Percentiles rank a stretch among this genome's conserved stretches.
phyloP scores from a whole-genome alignment of 2,113 vertebrate genomes.

The Clarias macrocephalus region DNA sequence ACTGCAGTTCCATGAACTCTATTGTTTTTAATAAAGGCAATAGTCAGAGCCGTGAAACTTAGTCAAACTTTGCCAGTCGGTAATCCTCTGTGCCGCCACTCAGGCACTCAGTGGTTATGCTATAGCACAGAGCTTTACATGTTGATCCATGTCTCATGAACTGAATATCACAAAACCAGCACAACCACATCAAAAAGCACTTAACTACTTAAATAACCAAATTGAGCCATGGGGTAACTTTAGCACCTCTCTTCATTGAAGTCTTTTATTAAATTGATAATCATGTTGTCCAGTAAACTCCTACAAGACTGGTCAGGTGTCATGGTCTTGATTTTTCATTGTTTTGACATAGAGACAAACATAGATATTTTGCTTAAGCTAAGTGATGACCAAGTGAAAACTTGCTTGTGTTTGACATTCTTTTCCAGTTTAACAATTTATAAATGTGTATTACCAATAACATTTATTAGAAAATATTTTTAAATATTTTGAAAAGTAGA shows the following conservation, averaged over 20 bases:
- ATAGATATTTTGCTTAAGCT: background rate
- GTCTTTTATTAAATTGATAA: background rate
- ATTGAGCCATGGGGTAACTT: background rate
- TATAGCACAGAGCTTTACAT: background rate
- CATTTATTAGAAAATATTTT: no score
- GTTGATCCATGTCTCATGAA: background rate
- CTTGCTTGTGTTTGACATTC: no score
- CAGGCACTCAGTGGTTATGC: no score
- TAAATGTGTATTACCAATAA: no score
- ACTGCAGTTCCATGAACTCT: background rate
- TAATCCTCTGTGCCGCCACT: no score
- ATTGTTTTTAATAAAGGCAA: background rate
- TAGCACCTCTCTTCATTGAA: background rate
- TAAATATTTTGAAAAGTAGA: no score
- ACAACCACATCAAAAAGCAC: background rate
- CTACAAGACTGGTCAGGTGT: background rate
- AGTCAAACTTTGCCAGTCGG: no score
- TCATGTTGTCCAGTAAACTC: background rate
- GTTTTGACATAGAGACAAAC: background rate
- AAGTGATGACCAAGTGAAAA: background rate
- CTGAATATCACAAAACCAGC: background rate
- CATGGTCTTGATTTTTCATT: background rate
- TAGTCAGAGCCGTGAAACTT: no score
- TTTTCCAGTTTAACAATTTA: no score
- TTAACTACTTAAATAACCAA: background rate